Base-by-base conservation (phyloP, 1,140 invertebrate species). In the Mesaphorura yosii region DNA sequence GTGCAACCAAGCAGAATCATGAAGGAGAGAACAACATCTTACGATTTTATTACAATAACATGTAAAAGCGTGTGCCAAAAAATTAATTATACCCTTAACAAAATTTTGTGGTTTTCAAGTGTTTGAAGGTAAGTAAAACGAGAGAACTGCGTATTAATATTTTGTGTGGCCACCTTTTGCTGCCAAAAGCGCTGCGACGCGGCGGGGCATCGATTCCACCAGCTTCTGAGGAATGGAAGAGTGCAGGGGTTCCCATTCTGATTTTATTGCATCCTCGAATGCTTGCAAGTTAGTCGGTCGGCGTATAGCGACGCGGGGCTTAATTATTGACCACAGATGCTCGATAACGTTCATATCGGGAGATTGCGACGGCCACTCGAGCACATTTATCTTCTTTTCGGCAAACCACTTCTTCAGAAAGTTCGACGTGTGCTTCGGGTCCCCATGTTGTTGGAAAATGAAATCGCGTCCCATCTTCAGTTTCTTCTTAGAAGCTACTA, bases 301-400 rank as follows among this genome's bases (percentile, higher is more conserved):
- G n/a, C n/a, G n/a, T n/a, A n/a, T n/a, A n/a, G n/a, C n/a, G n/a
- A n/a, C n/a, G n/a, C n/a, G n/a, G n/a, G n/a, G n/a, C n/a, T n/a
- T n/a, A n/a, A n/a, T n/a, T n/a, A n/a, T n/a, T 42, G 41, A 12
- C 63, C 64, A 67, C 1, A 66, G 44, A 53, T 67, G 48, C 46
- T 65, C 62, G 5, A 67, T 67, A 0, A 62, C 60, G 57, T 66
- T 66, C n/a, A 66, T 48, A 42, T 67, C 64, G 5, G 62, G 58
- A 4, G 52, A 64, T 51, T 65, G 64, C 37, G 51, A 57, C 2
- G 57, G 61, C 62, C 59, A 65, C 10, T 59, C 19, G 3, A 66
- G 56, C 53, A 66, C 52, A 5, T 54, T 48, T 14, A 60, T 27
- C 17, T 25, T 25, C 20, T 52, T 52, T 12, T 25, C 28, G n/a